Conservation (phyloP, 2,888 invertebrate species). For the Rhagophthalmus giganteus region DNA sequence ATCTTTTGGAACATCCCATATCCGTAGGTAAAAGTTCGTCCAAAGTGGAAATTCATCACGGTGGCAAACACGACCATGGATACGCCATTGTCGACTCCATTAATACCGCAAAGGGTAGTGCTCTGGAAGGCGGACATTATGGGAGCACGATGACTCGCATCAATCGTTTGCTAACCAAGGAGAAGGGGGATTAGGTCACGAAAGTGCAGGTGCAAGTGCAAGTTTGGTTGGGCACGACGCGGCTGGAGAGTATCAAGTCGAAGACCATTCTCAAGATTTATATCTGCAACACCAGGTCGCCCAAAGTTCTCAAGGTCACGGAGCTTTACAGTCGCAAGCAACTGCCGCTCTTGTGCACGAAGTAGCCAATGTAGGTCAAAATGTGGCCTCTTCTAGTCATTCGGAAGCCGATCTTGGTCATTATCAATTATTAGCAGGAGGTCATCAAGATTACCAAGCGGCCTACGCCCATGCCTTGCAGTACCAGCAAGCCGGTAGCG, state of each 20-base stretch:
- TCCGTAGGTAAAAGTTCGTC: constrained; percentile 61
- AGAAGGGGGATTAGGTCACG: constrained; percentile 10
- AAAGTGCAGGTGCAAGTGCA: background rate
- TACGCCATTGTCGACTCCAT: constrained; percentile 34
- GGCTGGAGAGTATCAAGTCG: constrained; percentile 10
- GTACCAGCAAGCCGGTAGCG: constrained; percentile 2
- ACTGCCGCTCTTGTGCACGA: constrained; percentile 1
- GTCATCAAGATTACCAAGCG: constrained; percentile 1
- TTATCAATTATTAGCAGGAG: constrained; percentile 2
- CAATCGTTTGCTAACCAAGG: constrained; percentile 2
- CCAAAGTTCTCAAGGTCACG: constrained; percentile 6
- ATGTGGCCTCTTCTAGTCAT: constrained; percentile 1
- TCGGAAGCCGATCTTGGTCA: constrained; percentile 2
- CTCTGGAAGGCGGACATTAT: background rate
- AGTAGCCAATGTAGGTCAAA: too few species aligned
- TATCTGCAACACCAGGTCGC: constrained; percentile 4
- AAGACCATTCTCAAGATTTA: constrained; percentile 4
- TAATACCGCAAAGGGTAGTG: constrained; percentile 2
- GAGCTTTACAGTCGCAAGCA: constrained; percentile 3
- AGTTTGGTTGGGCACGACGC: background rate
- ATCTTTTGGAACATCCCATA: constrained; percentile 66
- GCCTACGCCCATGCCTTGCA: constrained; percentile 4
- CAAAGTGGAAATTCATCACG: constrained; percentile 43
- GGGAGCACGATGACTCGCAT: background rate
- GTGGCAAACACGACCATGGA: constrained; percentile 43